Percentiles rank a stretch among this genome's conserved stretches.
These are phyloP conservation scores for Limanda limanda DNA, from an alignment of 2,113 vertebrate species.

Conservation along the genomic window DNA sequence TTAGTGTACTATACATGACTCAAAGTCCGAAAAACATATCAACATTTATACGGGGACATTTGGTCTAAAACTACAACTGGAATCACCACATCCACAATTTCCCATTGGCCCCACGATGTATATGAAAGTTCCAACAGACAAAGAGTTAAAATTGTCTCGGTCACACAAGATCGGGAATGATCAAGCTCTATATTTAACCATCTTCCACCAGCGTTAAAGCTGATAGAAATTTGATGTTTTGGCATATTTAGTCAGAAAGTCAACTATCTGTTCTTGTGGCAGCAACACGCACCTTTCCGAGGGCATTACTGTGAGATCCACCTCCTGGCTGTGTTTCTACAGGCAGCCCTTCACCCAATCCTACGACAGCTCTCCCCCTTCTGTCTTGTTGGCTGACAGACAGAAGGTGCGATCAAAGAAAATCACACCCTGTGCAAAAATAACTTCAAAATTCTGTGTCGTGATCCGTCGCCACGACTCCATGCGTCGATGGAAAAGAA, in stretches of 20 bases:
- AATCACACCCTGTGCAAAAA: conserved; percentile 47
- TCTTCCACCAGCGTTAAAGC: background rate
- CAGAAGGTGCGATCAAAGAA: conserved; percentile 60
- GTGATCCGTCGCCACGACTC: conserved; percentile 28
- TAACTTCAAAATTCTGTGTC: conserved; percentile 33
- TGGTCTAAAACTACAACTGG: too few species aligned
- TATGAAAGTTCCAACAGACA: background rate
- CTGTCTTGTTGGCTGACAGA: conserved; percentile 48
- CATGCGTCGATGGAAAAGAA: conserved; percentile 11
- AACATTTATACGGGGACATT: too few species aligned
- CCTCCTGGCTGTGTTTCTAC: conserved; percentile 29
- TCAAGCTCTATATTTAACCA: background rate
- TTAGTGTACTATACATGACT: too few species aligned
- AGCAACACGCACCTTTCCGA: conserved; percentile 1
- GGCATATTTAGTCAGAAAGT: background rate
- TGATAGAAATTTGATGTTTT: conserved; percentile 5
- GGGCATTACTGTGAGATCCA: conserved; percentile 16
- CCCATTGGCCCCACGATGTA: background rate
- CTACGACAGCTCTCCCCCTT: conserved; percentile 30
- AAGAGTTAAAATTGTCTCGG: background rate
- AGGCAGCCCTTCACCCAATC: conserved; percentile 11
- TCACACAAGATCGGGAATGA: background rate
- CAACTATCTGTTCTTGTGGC: background rate
- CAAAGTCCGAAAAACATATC: too few species aligned
- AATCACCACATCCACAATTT: too few species aligned